Conservation (phyloP, 1,140 invertebrate species). For the Heliconius himera region DNA sequence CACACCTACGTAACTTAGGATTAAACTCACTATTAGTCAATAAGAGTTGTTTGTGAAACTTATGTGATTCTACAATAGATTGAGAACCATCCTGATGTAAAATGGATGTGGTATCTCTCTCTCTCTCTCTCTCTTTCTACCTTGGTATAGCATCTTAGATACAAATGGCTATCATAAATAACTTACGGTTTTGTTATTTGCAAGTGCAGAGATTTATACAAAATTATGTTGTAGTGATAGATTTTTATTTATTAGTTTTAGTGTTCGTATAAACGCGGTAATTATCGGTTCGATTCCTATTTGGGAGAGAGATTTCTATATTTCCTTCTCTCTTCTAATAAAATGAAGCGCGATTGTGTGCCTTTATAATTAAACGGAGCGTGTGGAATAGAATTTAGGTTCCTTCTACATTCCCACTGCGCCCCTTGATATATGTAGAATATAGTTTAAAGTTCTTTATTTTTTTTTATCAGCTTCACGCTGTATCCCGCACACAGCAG, state of each 20-base stretch:
- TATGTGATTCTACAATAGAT: slow-evolving; percentile 37
- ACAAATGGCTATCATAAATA: slow-evolving; percentile 21
- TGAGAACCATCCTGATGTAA: slow-evolving; percentile 34
- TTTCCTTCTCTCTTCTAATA: too few relatives aligned
- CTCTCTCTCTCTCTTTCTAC: too few relatives aligned
- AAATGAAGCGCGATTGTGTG: too few relatives aligned
- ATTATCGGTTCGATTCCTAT: neutral
- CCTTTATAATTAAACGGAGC: too few relatives aligned
- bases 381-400: too few relatives aligned
- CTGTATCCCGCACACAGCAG: too few relatives aligned
- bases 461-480: too few relatives aligned
- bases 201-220: neutral
- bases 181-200: slow-evolving; percentile 5
- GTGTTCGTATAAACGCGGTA: neutral
- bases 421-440: too few relatives aligned
- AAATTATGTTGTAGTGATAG: neutral
- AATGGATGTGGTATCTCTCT: slow-evolving; percentile 19
- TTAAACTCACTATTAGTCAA: slow-evolving; percentile 60
- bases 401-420: too few relatives aligned
- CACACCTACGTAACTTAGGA: slow-evolving; percentile 47
- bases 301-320: neutral
- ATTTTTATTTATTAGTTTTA: neutral
- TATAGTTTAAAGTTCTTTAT: too few relatives aligned
- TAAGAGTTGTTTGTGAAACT: slow-evolving; percentile 45
- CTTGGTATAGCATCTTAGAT: neutral